phyloP scores from a whole-genome alignment of 2,113 vertebrate species.

The Nothocercus nigrocapillus region DNA sequence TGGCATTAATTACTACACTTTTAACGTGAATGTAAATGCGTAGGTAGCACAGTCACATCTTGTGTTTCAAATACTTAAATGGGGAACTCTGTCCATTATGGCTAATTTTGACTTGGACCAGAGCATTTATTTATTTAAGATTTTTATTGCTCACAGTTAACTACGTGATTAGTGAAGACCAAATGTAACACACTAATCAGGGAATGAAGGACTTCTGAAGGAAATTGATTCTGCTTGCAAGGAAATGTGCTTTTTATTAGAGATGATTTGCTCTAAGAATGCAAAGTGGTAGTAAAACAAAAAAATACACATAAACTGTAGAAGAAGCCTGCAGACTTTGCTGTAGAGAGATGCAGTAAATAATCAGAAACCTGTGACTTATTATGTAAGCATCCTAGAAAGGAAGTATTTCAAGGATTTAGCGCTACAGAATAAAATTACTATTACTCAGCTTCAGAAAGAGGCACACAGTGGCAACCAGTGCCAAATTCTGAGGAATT shows the following conservation, averaged over 20 bases:
- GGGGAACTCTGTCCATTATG: constrained; percentile 20
- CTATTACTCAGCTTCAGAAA: neutral
- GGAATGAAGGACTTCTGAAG: constrained; percentile 41
- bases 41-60: constrained; percentile 19
- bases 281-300: constrained; percentile 47
- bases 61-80: constrained; percentile 19
- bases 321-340: constrained; percentile 6
- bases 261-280: constrained; percentile 42
- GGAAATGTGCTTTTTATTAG: constrained; percentile 67
- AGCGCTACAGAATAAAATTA: neutral
- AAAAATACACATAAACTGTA: constrained; percentile 13
- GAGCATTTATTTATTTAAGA: constrained; percentile 63
- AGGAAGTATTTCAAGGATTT: neutral
- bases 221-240: constrained; percentile 30
- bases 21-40: neutral
- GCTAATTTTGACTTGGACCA: constrained; percentile 1
- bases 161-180: constrained; percentile 58
- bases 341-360: neutral
- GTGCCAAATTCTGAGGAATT: neutral
- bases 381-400: neutral
- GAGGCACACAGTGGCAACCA: neutral
- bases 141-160: constrained; percentile 49
- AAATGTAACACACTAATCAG: constrained; percentile 43
- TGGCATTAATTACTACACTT: constrained; percentile 30
- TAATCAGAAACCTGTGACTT: too few species aligned